Percentiles rank a stretch among this genome's conserved stretches.
Conservation (phyloP, 2,113 vertebrate genomes). For the Misgurnus mizolepis region DNA sequence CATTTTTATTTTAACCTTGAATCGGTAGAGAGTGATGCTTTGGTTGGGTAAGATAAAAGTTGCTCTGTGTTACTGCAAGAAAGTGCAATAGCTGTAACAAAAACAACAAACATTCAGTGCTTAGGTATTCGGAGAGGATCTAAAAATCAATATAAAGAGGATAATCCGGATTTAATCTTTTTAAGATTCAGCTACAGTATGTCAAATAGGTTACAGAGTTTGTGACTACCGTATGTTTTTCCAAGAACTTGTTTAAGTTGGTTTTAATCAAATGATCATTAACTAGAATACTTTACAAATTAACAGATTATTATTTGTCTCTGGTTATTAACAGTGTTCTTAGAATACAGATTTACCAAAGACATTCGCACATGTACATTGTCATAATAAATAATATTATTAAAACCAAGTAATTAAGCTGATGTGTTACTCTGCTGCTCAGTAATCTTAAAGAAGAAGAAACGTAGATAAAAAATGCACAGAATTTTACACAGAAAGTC, state of each 20-base stretch:
- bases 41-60: neutral
- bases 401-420: constrained; percentile 14
- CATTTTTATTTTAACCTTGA: no score
- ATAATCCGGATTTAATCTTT: constrained; percentile 1
- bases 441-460: neutral
- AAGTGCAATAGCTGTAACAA: neutral
- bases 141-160: constrained; percentile 25
- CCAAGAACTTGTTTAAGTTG: neutral
- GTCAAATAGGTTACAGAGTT: neutral
- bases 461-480: neutral
- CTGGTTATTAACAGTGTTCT: neutral
- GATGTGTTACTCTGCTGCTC: neutral
- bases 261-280: neutral
- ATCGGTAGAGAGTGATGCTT: neutral
- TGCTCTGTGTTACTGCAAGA: neutral
- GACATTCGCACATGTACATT: neutral
- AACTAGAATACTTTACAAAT: neutral
- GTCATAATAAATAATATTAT: neutral
- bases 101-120: neutral
- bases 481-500: neutral
- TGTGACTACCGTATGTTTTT: neutral
- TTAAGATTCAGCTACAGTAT: neutral
- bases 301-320: neutral
- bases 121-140: constrained; percentile 8
- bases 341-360: constrained; percentile 8